phyloP scores from a whole-genome alignment of 2,888 invertebrate genomes.

The Drosophila infuscata region DNA sequence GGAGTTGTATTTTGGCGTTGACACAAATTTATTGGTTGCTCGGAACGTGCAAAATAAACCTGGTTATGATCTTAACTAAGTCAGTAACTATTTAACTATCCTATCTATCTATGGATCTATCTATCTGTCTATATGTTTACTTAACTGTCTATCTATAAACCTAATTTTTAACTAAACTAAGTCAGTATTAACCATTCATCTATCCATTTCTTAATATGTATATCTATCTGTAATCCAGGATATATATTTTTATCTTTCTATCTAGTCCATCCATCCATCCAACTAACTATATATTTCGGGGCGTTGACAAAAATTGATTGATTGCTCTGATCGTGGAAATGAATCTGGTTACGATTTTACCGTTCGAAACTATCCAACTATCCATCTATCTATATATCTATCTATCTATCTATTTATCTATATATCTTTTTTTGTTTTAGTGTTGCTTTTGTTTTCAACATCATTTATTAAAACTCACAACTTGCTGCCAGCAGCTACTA shows the following conservation, averaged over 20 bases:
- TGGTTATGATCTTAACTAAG: constrained; percentile 8
- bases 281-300: no score
- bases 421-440: background rate
- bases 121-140: no score
- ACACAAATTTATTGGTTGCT: constrained; percentile 44
- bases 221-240: background rate
- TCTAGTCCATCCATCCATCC: background rate
- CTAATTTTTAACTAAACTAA: background rate
- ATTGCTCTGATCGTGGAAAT: constrained; percentile 16
- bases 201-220: background rate
- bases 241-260: background rate
- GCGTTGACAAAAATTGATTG: constrained; percentile 41
- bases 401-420: background rate
- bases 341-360: constrained; percentile 19
- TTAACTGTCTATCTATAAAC: no score
- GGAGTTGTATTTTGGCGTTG: constrained; percentile 13
- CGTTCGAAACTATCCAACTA: background rate
- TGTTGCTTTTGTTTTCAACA: constrained; percentile 17
- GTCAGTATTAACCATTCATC: background rate
- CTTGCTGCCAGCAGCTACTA: constrained; percentile 64
- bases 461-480: constrained; percentile 61
- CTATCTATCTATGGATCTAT: background rate
- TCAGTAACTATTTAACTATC: background rate
- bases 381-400: background rate
- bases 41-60: constrained; percentile 23